A percentile compares a stretch with the other conserved stretches of the same genome.
These are phyloP conservation scores for Tapirus terrestris DNA, from an alignment of 2,113 vertebrate genomes.

Conservation along the genomic window DNA sequence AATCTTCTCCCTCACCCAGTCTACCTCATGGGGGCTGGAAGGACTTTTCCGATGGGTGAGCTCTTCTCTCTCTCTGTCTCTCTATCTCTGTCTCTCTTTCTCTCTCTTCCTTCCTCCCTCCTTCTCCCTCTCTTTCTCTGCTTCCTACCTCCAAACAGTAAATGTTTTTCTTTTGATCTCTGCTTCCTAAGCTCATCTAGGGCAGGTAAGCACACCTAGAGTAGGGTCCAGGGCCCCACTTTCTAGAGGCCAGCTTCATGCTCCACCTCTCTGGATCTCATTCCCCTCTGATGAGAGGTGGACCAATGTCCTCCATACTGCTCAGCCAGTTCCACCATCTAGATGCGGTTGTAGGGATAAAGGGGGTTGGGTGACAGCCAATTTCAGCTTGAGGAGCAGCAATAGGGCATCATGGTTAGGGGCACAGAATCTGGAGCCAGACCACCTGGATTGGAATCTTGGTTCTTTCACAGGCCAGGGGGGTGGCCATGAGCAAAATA, in stretches of 20 bases:
- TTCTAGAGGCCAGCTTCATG: not conserved
- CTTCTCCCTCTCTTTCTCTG: not conserved
- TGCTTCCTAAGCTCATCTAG: not conserved
- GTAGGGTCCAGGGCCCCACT: not conserved
- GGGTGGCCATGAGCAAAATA: not conserved
- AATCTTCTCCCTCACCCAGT: accelerated
- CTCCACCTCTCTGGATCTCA: not conserved
- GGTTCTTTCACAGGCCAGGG: not conserved
- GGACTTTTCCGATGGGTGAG: not conserved
- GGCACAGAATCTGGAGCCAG: not conserved
- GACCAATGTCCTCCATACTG: not conserved
- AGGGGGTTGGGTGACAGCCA: not conserved
- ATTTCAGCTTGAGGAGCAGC: not conserved
- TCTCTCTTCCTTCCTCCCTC: not conserved
- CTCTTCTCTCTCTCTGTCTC: not conserved
- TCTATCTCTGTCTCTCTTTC: not conserved
- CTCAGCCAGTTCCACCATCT: not conserved
- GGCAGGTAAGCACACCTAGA: not conserved
- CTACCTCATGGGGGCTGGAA: accelerated
- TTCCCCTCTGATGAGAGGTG: not conserved
- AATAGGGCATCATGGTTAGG: accelerated
- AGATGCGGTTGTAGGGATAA: accelerated
- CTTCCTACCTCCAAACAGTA: not conserved
- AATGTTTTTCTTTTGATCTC: not conserved
- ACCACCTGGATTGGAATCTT: not conserved